Percentiles rank a stretch among this genome's conserved stretches.
Evolutionary conservation across 2,888 invertebrate genomes (phyloP).

Genomic region (Melipona bicolor): DNA sequence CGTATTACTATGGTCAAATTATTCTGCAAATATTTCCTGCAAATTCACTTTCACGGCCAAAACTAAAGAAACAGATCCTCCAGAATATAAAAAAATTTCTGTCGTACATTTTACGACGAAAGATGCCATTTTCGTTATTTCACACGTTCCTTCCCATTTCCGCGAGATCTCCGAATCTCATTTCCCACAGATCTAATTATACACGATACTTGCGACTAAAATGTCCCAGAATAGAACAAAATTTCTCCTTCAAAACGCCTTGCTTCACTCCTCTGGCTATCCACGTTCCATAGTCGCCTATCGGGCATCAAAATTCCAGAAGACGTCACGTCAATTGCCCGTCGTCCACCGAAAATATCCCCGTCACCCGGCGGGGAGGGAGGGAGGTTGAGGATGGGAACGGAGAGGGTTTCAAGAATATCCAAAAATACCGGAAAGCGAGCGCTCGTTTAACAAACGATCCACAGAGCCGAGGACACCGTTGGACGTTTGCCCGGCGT

Average conservation of each 20-base stretch:
- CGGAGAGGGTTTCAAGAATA: constrained; percentile 2
- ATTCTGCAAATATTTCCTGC: too few species aligned
- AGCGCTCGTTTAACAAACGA: constrained; percentile 20
- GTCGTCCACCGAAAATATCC: constrained; percentile 19
- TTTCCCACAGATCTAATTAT: too few species aligned
- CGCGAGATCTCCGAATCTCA: too few species aligned
- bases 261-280: too few species aligned
- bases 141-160: too few species aligned
- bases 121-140: too few species aligned
- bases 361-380: background rate
- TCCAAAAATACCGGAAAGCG: constrained; percentile 34
- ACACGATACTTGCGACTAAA: too few species aligned
- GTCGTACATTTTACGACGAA: too few species aligned
- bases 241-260: background rate
- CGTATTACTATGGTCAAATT: too few species aligned
- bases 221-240: background rate
- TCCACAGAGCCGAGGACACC: constrained; percentile 9
- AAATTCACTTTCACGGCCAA: too few species aligned
- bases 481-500: constrained; percentile 22
- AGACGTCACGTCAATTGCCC: background rate
- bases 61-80: too few species aligned
- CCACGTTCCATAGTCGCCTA: background rate
- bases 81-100: too few species aligned
- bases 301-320: background rate
- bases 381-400: background rate